Base-by-base conservation (phyloP, 2,113 vertebrate genomes). In the Anguilla rostrata region DNA sequence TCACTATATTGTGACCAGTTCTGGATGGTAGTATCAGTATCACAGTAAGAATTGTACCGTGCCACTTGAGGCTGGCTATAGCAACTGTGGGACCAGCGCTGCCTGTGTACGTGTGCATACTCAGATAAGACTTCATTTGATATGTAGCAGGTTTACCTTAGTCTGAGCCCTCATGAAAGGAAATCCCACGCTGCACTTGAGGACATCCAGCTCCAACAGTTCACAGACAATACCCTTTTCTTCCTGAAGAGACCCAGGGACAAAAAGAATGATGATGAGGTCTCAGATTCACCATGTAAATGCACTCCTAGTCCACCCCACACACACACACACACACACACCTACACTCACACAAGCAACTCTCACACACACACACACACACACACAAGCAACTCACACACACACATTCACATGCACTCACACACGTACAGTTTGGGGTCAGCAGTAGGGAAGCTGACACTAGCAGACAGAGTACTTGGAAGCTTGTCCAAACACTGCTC, bases 91-190 rank as follows among this genome's bases (percentile, higher is more conserved):
- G 16, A 29, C 39, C 26, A n/a, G 41, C n/a, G 39, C 14, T 63
- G 12, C 40, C 0, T 49, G 20, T 40, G 56, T 66, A 49, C 22
- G 16, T 39, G n/a, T 84, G 56, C 57, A 78, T 78, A 29, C 39
- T 53, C 49, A 53, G 7, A 9, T 53, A 53, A 14, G 49, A 53
- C 49, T 53, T 53, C 7, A 53, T 53, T 46, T 46, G 43, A 46
- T 8, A 46, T 60, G 14, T 14, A 9, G 34, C 15, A 16, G 39
- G 78, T 39, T 89, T 96, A 99, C 98, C 98, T 94, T 96, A 0
- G 97, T 97, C 91, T 98, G 97, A 0, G 98, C 98, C 93, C 97
- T 97, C 99, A 99, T 99, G 95, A 99, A 99, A 84, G 99, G 99
- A 96, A 99, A 99, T 93, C 98, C 98, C 94, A 99, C 97, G 2